Conservation (phyloP, 1,140 invertebrate genomes). For the Bathynomus jamesi region DNA sequence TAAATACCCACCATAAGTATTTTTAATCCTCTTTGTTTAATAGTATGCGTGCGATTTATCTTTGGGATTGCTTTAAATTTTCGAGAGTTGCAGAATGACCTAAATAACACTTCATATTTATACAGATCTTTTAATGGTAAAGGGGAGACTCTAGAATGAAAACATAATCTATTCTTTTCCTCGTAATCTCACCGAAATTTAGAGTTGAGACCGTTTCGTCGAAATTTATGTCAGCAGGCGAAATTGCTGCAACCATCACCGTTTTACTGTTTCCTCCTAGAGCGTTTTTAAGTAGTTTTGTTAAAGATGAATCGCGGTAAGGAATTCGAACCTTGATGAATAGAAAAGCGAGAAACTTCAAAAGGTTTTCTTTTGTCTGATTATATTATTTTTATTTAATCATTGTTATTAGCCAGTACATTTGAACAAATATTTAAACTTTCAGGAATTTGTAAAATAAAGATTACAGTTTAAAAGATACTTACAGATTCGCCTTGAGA, state of each 20-base stretch:
- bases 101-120: too few relatives aligned
- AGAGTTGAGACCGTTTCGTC: conserved; percentile 57
- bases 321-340: conserved; percentile 46
- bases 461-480: neutral
- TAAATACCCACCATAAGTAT: too few relatives aligned
- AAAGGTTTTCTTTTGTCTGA: neutral
- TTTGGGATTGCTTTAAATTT: too few relatives aligned
- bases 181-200: conserved; percentile 53
- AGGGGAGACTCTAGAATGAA: too few relatives aligned
- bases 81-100: too few relatives aligned
- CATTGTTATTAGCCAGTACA: neutral
- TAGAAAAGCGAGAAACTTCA: neutral
- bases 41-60: too few relatives aligned
- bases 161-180: too few relatives aligned
- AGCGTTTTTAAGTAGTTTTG: conserved; percentile 57
- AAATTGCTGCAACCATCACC: conserved; percentile 57
- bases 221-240: conserved; percentile 58
- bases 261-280: conserved; percentile 60
- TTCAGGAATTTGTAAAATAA: conserved; percentile 37
- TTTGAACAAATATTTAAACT: neutral
- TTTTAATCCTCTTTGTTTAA: too few relatives aligned
- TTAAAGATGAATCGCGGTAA: conserved; percentile 56
- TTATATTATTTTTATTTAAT: neutral
- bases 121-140: too few relatives aligned
- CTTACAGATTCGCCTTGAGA: conserved; percentile 32